phyloP scores from a whole-genome alignment of 2,797 vertebrate species.

The Micromesistius poutassou region DNA sequence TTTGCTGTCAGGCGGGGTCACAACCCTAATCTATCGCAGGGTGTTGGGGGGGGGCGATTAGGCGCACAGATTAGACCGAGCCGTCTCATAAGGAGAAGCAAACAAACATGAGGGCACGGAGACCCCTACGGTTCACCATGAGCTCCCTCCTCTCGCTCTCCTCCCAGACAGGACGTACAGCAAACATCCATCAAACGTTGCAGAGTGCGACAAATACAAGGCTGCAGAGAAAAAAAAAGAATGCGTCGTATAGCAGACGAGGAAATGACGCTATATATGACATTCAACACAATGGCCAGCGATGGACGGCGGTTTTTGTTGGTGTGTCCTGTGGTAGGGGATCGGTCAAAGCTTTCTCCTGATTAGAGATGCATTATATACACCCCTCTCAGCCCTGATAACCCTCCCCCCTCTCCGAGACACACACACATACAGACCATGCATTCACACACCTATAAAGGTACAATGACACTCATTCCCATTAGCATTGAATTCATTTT shows the following conservation, averaged over 20 bases:
- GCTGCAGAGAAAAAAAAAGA: background rate
- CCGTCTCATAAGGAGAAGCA: slow-evolving; percentile 58
- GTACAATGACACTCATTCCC: background rate
- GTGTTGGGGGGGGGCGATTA: slow-evolving; percentile 80
- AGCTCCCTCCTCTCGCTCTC: background rate
- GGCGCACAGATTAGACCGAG: slow-evolving; percentile 71
- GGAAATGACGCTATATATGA: background rate
- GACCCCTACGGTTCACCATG: background rate
- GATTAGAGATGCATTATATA: background rate
- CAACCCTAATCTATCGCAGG: slow-evolving; percentile 81
- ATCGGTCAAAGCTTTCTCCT: background rate
- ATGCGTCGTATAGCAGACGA: background rate
- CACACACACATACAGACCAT: background rate
- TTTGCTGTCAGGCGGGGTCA: slow-evolving; percentile 73
- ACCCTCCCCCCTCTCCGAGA: background rate
- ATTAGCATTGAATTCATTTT: background rate
- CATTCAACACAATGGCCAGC: background rate
- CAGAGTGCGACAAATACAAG: background rate
- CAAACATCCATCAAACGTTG: background rate
- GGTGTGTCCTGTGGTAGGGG: background rate
- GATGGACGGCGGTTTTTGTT: background rate
- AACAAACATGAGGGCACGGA: slow-evolving; percentile 7
- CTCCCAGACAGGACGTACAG: background rate
- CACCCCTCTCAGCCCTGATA: background rate
- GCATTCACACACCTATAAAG: background rate